Conservation (phyloP, 2,797 vertebrate genomes). For the Alouatta caraya region DNA sequence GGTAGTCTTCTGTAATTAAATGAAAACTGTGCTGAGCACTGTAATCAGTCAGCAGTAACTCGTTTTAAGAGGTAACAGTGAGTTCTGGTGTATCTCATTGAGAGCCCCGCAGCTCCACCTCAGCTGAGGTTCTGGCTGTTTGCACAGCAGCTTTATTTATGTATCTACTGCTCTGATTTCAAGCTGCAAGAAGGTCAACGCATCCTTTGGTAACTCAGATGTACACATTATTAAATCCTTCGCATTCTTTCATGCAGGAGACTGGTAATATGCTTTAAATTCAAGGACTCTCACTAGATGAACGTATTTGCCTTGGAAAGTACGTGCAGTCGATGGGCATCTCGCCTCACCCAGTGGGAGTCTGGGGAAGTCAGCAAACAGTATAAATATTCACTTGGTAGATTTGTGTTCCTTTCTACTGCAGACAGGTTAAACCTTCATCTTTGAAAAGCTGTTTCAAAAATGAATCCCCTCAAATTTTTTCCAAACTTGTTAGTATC, state of each 20-base stretch:
- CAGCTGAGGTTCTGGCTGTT: background rate
- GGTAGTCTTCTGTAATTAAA: constrained; percentile 72
- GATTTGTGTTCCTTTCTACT: background rate
- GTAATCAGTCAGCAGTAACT: constrained; percentile 69
- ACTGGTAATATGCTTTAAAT: background rate
- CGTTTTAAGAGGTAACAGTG: constrained; percentile 53
- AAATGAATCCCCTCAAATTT: background rate
- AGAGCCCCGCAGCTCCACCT: background rate
- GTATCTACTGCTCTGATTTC: background rate
- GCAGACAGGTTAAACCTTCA: background rate
- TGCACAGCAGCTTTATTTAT: background rate
- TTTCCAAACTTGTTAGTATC: background rate
- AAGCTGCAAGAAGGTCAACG: background rate
- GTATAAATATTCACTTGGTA: background rate
- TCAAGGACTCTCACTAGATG: background rate
- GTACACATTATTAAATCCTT: background rate
- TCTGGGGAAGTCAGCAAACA: background rate
- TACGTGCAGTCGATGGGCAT: background rate
- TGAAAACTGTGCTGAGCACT: constrained; percentile 37
- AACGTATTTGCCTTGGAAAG: background rate
- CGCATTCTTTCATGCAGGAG: constrained; percentile 9
- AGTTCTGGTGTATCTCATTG: constrained; percentile 38
- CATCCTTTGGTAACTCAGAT: background rate
- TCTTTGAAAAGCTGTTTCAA: constrained; percentile 23
- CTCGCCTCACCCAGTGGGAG: background rate